Conservation (phyloP, 1,140 invertebrate species). For the Brachionus koreanus region DNA sequence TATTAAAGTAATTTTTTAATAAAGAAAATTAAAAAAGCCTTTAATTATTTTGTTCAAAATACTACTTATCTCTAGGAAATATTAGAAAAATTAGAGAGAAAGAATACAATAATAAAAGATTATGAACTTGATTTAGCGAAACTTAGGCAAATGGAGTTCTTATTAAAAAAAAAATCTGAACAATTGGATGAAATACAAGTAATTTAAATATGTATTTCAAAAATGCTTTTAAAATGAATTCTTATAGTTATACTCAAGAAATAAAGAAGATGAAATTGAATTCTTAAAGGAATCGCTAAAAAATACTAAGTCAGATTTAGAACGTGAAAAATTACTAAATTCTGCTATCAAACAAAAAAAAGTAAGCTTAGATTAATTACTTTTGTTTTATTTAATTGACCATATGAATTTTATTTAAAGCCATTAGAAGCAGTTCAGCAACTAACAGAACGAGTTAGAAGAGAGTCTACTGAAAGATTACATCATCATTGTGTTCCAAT, state of each 20-base stretch:
- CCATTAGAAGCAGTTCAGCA: constrained; percentile 30
- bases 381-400: not conserved
- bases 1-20: constrained; percentile 23
- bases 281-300: constrained; percentile 55
- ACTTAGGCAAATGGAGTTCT: constrained; percentile 49
- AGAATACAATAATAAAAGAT: constrained; percentile 54
- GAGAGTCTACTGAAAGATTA: constrained; percentile 22
- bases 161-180: constrained; percentile 2
- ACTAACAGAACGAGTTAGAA: constrained; percentile 43
- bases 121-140: constrained; percentile 57
- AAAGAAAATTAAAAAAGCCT: no score
- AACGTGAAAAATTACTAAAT: constrained; percentile 57
- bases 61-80: constrained; percentile 43
- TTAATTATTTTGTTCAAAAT: no score
- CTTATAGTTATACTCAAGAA: constrained; percentile 49
- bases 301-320: constrained; percentile 51
- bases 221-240: constrained; percentile 42
- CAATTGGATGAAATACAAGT: constrained; percentile 39
- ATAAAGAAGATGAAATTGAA: constrained; percentile 53
- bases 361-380: constrained; percentile 46
- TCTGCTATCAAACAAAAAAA: constrained; percentile 57
- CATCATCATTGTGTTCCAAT: constrained; percentile 47
- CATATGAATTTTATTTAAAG: not conserved
- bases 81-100: constrained; percentile 53
- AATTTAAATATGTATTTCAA: not conserved